A percentile compares a stretch with the other conserved stretches of the same genome.
phyloP scores from a whole-genome alignment of 2,888 invertebrate species.

The Pollenia amentaria region DNA sequence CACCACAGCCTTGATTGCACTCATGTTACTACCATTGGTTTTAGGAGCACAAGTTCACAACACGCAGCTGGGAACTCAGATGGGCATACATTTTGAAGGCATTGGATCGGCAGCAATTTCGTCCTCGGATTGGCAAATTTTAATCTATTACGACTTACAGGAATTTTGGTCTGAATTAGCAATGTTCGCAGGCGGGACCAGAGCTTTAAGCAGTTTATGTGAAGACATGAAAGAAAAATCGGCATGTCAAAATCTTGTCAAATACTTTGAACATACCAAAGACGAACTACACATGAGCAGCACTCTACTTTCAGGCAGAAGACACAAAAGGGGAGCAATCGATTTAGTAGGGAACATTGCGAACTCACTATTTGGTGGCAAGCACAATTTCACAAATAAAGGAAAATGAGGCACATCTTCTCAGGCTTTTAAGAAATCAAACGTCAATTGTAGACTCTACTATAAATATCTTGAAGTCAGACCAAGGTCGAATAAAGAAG shows the following conservation, averaged over 20 bases:
- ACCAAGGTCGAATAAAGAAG: slow-evolving; percentile 25
- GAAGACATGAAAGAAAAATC: slow-evolving; percentile 1
- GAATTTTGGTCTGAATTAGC: background rate
- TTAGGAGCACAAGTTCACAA: slow-evolving; percentile 6
- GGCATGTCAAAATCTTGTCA: too few species aligned
- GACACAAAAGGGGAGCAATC: slow-evolving; percentile 14
- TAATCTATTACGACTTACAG: slow-evolving; percentile 41
- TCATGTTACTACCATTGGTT: slow-evolving; percentile 5
- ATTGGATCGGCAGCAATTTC: slow-evolving; percentile 31
- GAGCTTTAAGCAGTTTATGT: background rate
- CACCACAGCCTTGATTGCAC: background rate
- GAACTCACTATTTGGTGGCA: too few species aligned
- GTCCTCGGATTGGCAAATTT: background rate
- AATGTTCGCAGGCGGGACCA: background rate
- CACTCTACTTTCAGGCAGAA: background rate
- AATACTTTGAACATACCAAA: slow-evolving; percentile 6
- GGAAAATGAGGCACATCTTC: too few species aligned
- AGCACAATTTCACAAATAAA: too few species aligned
- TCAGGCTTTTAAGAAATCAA: slow-evolving; percentile 1
- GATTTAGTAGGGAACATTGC: too few species aligned
- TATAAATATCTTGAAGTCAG: slow-evolving; percentile 18
- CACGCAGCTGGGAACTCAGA: background rate
- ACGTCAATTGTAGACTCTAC: slow-evolving; percentile 43
- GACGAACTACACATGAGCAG: background rate
- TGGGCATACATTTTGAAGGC: slow-evolving; percentile 10